phyloP scores from a whole-genome alignment of 30 jellyfish, hydroid and myxozoan species.

The Nemopilema nomurai region DNA sequence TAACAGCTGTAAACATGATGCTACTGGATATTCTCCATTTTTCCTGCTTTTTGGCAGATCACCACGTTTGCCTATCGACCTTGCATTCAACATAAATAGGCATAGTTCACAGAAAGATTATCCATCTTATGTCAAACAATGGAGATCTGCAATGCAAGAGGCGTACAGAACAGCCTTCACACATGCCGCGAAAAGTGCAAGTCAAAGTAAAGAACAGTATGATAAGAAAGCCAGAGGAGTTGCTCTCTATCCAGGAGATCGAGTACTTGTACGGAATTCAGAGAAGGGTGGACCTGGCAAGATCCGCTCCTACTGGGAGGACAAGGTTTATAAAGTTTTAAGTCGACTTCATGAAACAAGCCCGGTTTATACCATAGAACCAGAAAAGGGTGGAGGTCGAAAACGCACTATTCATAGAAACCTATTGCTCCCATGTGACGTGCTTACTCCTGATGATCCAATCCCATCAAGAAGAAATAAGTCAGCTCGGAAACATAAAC shows the following conservation, averaged over 20 bases:
- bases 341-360: conserved; percentile 19
- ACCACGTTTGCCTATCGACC: conserved; percentile 46
- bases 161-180: conserved; percentile 38
- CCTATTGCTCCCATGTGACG: conserved; percentile 41
- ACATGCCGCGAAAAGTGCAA: neutral
- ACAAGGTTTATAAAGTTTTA: conserved; percentile 5
- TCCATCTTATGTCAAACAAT: conserved; percentile 8
- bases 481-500: too few species aligned
- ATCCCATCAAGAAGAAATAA: too few species aligned
- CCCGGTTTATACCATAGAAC: conserved; percentile 37
- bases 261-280: conserved; percentile 20
- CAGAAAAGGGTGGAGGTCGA: conserved; percentile 24
- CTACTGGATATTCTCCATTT: conserved; percentile 27
- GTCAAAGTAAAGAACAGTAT: conserved; percentile 6
- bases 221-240: neutral
- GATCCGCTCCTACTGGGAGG: conserved; percentile 30
- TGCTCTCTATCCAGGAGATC: conserved; percentile 1
- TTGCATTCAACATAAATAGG: conserved; percentile 3
- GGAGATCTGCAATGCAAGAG: conserved; percentile 41
- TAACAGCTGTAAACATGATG: conserved; percentile 15
- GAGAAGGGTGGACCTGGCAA: conserved; percentile 46
- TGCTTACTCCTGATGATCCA: conserved; percentile 17
- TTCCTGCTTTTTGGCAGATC: conserved; percentile 8
- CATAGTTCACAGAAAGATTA: neutral
- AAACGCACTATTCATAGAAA: conserved; percentile 40